Evolutionary conservation across 1,140 invertebrate species (phyloP).

Genomic region (Brachionus manjavacas): DNA sequence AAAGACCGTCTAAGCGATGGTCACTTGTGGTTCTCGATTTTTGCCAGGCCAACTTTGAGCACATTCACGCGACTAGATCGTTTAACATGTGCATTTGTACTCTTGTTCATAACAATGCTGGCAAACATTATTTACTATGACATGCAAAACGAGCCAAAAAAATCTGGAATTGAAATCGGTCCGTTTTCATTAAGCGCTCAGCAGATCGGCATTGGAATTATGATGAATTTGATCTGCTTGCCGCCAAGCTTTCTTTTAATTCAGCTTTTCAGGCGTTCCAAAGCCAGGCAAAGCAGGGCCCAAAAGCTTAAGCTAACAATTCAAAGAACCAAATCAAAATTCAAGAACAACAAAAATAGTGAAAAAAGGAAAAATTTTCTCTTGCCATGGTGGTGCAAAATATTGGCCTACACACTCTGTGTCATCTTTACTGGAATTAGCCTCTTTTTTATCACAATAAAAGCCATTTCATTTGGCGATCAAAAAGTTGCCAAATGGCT

Average conservation of each 20-base stretch:
- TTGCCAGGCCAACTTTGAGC: constrained; percentile 58
- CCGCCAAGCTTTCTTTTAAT: constrained; percentile 61
- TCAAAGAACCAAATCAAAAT: background rate
- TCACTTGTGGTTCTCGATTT: constrained; percentile 63
- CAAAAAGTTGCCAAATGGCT: constrained; percentile 62
- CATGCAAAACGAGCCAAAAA: constrained; percentile 46
- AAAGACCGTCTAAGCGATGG: constrained; percentile 52
- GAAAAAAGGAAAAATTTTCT: constrained; percentile 46
- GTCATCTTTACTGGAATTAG: constrained; percentile 55
- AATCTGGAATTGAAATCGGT: constrained; percentile 54
- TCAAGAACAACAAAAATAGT: background rate
- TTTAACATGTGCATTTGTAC: constrained; percentile 60
- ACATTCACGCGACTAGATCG: constrained; percentile 57
- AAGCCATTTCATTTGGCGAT: constrained; percentile 62
- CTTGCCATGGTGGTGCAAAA: constrained; percentile 60
- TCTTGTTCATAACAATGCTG: constrained; percentile 61
- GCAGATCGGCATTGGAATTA: constrained; percentile 55
- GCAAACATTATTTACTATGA: constrained; percentile 63
- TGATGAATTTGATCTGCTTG: constrained; percentile 58
- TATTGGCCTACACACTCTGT: constrained; percentile 60
- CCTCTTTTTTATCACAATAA: constrained; percentile 60
- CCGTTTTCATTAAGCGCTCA: constrained; percentile 56
- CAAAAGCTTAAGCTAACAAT: background rate
- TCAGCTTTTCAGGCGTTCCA: constrained; percentile 57
- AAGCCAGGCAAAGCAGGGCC: constrained; percentile 50